These are phyloP conservation scores for Drosophila fungiperda DNA, from an alignment of 2,888 invertebrate species.

Conservation along the genomic window DNA sequence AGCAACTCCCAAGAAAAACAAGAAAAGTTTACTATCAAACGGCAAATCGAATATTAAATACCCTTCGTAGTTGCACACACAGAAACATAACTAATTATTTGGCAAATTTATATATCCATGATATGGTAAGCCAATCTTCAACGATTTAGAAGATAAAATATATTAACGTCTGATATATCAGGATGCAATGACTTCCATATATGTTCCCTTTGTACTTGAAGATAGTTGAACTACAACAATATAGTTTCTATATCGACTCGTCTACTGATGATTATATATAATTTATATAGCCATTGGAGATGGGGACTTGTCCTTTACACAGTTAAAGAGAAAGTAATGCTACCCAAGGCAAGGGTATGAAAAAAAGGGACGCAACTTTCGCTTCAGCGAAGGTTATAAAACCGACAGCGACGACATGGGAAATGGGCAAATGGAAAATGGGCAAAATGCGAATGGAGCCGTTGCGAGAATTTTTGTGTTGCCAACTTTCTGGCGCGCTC, in stretches of 20 bases:
- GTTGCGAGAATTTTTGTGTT: constrained; percentile 63
- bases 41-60: background rate
- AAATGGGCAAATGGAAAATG: constrained; percentile 60
- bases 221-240: background rate
- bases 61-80: background rate
- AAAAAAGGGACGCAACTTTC: constrained; percentile 42
- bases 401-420: constrained; percentile 74
- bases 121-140: too few relatives aligned
- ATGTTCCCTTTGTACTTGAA: background rate
- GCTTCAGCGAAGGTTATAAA: constrained; percentile 76
- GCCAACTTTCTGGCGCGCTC: constrained; percentile 73
- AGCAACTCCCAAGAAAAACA: constrained; percentile 15
- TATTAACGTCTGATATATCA: background rate
- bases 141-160: background rate
- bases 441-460: constrained; percentile 51
- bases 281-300: background rate
- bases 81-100: background rate
- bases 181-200: background rate
- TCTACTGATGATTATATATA: background rate
- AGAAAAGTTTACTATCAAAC: background rate
- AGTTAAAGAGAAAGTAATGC: background rate
- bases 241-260: background rate
- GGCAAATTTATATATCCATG: background rate
- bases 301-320: background rate
- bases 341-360: constrained; percentile 1